Percentiles rank a stretch among this genome's conserved stretches.
Conservation (phyloP, 2,113 vertebrate species). For the Saccopteryx leptura region DNA sequence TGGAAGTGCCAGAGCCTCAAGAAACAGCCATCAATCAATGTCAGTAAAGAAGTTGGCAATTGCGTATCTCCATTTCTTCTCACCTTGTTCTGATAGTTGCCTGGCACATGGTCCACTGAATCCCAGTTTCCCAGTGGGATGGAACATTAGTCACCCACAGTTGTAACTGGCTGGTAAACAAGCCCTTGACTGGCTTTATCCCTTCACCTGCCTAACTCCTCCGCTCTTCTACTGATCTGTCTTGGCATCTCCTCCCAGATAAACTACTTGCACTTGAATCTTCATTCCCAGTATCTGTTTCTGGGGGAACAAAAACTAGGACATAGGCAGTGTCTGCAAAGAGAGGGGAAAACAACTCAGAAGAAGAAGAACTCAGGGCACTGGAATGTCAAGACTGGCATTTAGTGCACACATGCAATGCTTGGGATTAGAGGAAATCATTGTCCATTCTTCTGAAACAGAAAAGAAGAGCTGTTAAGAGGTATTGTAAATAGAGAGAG, state of each 20-base stretch:
- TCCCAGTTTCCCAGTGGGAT: neutral
- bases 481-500: neutral
- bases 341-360: neutral
- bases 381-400: neutral
- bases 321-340: neutral
- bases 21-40: neutral
- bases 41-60: neutral
- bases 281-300: neutral
- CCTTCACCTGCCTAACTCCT: neutral
- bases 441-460: neutral
- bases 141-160: neutral
- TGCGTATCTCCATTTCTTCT: neutral
- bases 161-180: neutral
- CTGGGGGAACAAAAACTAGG: neutral
- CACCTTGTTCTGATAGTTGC: neutral
- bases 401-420: neutral
- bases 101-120: neutral
- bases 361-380: neutral
- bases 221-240: neutral
- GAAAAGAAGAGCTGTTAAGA: neutral
- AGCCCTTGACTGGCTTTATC: neutral
- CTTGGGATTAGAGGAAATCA: neutral
- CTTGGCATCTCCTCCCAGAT: neutral
- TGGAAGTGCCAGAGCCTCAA: neutral
- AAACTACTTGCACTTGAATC: neutral